Base-by-base conservation (phyloP, 2,888 invertebrate genomes). In the Trachelus tabidus region DNA sequence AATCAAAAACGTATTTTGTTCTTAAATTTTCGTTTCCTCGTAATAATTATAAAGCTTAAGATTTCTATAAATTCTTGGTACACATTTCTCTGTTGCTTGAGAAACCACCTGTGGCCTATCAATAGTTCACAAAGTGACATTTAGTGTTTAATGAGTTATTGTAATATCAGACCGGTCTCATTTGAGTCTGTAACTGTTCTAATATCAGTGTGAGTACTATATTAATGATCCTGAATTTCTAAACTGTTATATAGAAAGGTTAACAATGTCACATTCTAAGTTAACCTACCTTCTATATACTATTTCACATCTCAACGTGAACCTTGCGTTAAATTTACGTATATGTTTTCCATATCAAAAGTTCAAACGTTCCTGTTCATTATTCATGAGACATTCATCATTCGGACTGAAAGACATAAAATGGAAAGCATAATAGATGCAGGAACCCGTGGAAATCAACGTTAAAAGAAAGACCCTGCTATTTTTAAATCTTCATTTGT, bases 341-440 rank as follows among this genome's bases (percentile, higher is more conserved):
- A 82, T 80, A 78, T 77, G 77, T 75, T 79, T 79, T 76, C 83
- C 83, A 87, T 88, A 88, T 88, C 88, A 88, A 88, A 88, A 88
- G 88, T 88, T 88, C 87, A 88, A 88, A 88, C 81, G 85, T 85
- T 81, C 83, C 78, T 79, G 37, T 83, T 88, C 87, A 88, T 87
- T 84, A 88, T 87, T 84, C 87, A 88, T 87, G 80, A 81, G 76
- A 77, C 85, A 85, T 87, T 83, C 81, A 83, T 87, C 83, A 82
- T 84, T 83, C 37, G 71, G 71, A 71, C 31, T 34, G 31, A 71
- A 1, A 34, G 33, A 71, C 9, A 34, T 34, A 34, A 71, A 15
- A 34, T 71, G 71, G 31, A 71, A 71, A 74, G 56, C 9, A 56
- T 56, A 56, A 56, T 56, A 56, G 56, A 56, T 23, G 56, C 56